Evolutionary conservation across 2,888 invertebrate species (phyloP).

Genomic region (Pasiphila rectangulata): DNA sequence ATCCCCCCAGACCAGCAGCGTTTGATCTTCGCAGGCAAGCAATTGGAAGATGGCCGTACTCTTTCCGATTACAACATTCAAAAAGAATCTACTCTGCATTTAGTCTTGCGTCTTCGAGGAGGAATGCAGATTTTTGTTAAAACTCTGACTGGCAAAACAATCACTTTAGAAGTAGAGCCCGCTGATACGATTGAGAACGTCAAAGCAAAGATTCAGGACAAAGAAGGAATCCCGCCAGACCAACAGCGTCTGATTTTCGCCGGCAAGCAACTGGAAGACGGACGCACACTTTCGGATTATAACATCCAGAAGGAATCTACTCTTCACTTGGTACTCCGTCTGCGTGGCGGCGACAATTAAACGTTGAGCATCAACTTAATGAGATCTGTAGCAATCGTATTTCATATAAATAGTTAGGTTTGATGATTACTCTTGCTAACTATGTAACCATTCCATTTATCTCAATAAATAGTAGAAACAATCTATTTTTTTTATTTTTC

Average conservation of each 20-base stretch:
- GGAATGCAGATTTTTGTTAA: slow-evolving; percentile 19
- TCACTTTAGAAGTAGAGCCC: slow-evolving; percentile 14
- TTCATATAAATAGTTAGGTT: slow-evolving; percentile 21
- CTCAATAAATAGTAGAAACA: slow-evolving; percentile 39
- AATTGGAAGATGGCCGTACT: slow-evolving; percentile 52
- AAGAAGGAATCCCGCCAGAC: slow-evolving; percentile 16
- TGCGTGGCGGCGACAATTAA: slow-evolving; percentile 37
- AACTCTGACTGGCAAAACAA: slow-evolving; percentile 14
- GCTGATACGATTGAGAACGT: slow-evolving; percentile 16
- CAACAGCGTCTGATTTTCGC: slow-evolving; percentile 16
- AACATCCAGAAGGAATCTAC: slow-evolving; percentile 18
- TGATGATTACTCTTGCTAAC: slow-evolving; percentile 28
- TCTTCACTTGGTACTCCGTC: slow-evolving; percentile 10
- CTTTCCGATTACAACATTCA: slow-evolving; percentile 53
- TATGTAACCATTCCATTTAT: slow-evolving; percentile 51
- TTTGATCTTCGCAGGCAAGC: slow-evolving; percentile 52
- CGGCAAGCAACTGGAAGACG: slow-evolving; percentile 14
- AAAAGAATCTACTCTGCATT: slow-evolving; percentile 51
- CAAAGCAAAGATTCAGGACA: slow-evolving; percentile 17
- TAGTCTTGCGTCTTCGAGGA: slow-evolving; percentile 26
- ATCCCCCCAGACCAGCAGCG: slow-evolving; percentile 55
- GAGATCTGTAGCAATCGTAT: slow-evolving; percentile 28
- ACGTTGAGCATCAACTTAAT: slow-evolving; percentile 6
- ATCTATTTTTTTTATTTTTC: neutral
- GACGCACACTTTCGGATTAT: slow-evolving; percentile 13